phyloP scores from a whole-genome alignment of 2,888 invertebrate species.

The Euplexia lucipara region DNA sequence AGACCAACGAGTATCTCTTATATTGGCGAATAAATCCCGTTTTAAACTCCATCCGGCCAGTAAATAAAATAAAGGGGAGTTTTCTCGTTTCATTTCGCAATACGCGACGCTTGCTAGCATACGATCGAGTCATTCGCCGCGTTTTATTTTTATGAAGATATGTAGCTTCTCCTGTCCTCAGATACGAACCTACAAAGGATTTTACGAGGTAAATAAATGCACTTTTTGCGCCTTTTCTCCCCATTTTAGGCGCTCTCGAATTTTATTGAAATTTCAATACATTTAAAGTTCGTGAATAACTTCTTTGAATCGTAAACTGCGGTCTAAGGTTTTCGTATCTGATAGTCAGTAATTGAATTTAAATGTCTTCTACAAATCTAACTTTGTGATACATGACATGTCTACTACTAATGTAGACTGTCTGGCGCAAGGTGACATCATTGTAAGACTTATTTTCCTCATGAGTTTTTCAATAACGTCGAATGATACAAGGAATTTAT shows the following conservation, averaged over 20 bases:
- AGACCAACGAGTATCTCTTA: slow-evolving; percentile 74
- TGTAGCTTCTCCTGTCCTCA: slow-evolving; percentile 74
- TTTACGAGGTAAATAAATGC: slow-evolving; percentile 75
- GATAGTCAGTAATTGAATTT: slow-evolving; percentile 7
- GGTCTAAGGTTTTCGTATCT: neutral
- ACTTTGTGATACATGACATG: neutral
- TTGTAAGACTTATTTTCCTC: neutral
- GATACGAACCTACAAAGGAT: slow-evolving; percentile 71
- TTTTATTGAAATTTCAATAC: slow-evolving; percentile 45
- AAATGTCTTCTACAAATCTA: neutral
- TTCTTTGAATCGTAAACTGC: slow-evolving; percentile 8
- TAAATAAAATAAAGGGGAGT: slow-evolving; percentile 86
- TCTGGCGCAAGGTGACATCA: neutral
- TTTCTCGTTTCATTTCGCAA: slow-evolving; percentile 78
- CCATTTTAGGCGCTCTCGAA: slow-evolving; percentile 24
- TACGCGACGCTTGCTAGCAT: slow-evolving; percentile 70
- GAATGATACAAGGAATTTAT: neutral
- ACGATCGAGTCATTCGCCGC: slow-evolving; percentile 77
- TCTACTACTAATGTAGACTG: neutral
- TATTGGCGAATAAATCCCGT: slow-evolving; percentile 85
- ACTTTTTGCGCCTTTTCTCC: slow-evolving; percentile 60
- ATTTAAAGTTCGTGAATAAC: slow-evolving; percentile 11
- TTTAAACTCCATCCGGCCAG: slow-evolving; percentile 83
- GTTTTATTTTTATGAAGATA: slow-evolving; percentile 87
- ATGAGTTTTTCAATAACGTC: neutral